Evolutionary conservation across 2,797 vertebrate species (phyloP).

Genomic region (Enteromius fasciolatus): DNA sequence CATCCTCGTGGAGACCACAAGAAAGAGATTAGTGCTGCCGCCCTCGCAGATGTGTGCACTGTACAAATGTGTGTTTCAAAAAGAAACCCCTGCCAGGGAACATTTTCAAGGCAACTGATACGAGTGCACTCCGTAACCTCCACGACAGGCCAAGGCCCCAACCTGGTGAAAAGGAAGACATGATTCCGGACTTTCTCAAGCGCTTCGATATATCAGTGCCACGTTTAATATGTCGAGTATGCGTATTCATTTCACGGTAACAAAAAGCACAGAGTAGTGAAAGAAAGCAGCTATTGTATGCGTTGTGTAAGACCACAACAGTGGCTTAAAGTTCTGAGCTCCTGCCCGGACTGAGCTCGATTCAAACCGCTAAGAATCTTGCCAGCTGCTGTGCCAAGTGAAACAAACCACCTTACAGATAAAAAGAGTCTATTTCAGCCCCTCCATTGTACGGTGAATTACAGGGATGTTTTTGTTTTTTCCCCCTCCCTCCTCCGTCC

Average conservation of each 20-base stretch:
- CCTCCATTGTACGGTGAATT: constrained; percentile 55
- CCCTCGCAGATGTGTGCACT: constrained; percentile 35
- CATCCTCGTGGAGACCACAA: constrained; percentile 75
- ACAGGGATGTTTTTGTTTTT: constrained; percentile 56
- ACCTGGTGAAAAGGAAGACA: not conserved
- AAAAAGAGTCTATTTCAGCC: constrained; percentile 59
- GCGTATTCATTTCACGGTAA: not conserved
- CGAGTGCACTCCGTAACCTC: constrained; percentile 29
- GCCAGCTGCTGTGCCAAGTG: constrained; percentile 47
- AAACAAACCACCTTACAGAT: constrained; percentile 56
- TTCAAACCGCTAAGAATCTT: constrained; percentile 40
- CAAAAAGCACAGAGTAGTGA: not conserved
- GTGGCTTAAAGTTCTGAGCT: constrained; percentile 36
- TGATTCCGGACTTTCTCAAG: constrained; percentile 2
- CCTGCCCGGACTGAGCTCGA: constrained; percentile 33
- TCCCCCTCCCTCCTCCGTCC: constrained; percentile 4
- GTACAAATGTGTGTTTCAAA: constrained; percentile 9
- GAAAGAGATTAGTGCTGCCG: constrained; percentile 72
- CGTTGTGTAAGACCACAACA: constrained; percentile 32
- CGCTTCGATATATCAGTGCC: not conserved
- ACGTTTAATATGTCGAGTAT: not conserved
- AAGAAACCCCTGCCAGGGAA: constrained; percentile 35
- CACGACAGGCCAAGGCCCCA: not conserved
- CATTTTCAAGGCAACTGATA: constrained; percentile 43
- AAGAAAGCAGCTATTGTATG: constrained; percentile 49